These are phyloP conservation scores for Thinocorus orbignyianus DNA, from an alignment of 2,113 vertebrate genomes.

Conservation along the genomic window DNA sequence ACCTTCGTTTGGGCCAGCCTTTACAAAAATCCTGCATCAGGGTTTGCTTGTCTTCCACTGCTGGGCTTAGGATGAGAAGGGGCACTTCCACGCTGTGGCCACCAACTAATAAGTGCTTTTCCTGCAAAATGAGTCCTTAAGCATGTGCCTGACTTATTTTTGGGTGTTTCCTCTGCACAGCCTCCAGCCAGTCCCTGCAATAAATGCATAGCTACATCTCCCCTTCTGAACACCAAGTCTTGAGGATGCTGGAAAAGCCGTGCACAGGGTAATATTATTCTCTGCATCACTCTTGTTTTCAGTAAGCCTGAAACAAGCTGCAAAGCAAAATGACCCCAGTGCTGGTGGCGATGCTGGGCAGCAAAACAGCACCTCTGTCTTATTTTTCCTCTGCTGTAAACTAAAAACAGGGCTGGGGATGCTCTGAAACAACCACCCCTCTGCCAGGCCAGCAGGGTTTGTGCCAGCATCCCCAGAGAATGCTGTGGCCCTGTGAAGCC, in stretches of 20 bases:
- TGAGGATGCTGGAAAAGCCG: neutral
- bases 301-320: neutral
- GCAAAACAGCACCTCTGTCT: neutral
- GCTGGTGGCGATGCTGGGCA: neutral
- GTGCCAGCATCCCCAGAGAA: neutral
- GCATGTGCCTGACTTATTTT: neutral
- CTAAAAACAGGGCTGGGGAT: neutral
- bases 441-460: neutral
- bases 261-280: neutral
- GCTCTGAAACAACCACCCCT: neutral
- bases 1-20: neutral
- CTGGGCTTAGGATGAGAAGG: neutral
- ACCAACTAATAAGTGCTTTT: neutral
- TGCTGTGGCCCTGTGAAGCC: neutral
- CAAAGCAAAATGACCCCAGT: neutral
- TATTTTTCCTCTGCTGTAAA: neutral
- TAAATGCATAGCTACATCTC: neutral
- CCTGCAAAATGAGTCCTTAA: neutral
- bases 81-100: accelerated
- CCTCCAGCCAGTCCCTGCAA: neutral
- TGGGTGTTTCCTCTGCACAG: neutral
- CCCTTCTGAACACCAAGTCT: accelerated
- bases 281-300: neutral
- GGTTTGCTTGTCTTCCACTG: neutral
- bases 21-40: neutral